Percentiles rank a stretch among this genome's conserved stretches.
phyloP scores from a whole-genome alignment of 2,113 vertebrate species.

The Plecturocebus donacophilus region DNA sequence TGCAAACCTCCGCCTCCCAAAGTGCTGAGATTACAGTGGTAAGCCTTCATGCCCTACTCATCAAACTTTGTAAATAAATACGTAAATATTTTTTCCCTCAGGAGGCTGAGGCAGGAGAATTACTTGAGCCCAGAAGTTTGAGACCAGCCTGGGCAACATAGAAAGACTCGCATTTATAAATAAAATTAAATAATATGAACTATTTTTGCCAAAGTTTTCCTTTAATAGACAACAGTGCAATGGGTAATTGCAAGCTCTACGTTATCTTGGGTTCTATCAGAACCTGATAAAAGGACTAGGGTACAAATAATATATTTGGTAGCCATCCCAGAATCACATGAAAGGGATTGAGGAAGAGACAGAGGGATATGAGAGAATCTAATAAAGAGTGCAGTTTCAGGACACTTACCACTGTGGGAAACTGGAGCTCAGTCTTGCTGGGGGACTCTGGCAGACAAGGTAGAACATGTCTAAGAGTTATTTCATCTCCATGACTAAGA shows the following conservation, averaged over 20 bases:
- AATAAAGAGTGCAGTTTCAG: background rate
- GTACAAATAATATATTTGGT: background rate
- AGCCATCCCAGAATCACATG: background rate
- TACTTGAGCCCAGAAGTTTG: background rate
- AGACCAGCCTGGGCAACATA: background rate
- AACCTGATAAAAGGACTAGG: background rate
- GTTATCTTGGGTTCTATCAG: background rate
- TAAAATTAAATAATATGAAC: background rate
- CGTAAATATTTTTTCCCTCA: background rate
- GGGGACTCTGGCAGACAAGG: background rate
- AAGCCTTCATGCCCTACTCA: no score
- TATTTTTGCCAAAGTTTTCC: background rate
- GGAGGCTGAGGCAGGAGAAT: background rate
- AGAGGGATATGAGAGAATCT: background rate
- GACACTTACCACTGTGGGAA: background rate
- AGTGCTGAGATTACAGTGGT: no score
- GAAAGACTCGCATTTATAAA: background rate
- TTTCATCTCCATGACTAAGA: background rate
- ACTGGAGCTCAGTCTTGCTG: background rate
- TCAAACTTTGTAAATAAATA: background rate
- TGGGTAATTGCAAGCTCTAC: background rate
- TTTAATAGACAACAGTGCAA: background rate
- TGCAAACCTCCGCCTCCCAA: no score
- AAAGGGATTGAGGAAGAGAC: background rate
- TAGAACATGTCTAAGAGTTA: background rate